Evolutionary conservation across 1,140 invertebrate genomes (phyloP), one percentile per base, ranked within the genome.

Genomic region (Bombus waltoni): DNA sequence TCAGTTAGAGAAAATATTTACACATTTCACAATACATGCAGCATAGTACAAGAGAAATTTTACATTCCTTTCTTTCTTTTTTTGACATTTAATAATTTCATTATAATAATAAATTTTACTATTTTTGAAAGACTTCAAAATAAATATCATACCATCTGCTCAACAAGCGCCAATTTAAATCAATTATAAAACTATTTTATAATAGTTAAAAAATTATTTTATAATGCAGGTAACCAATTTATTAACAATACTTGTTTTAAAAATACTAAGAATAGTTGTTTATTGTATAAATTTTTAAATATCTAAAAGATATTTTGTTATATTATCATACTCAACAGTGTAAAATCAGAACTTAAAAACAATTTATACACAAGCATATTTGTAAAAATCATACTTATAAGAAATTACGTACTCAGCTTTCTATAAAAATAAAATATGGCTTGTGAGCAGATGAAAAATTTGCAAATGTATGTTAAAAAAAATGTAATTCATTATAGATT

Each of bases 1-100:
- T 88, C 59, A 22, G 70, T 86, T 90, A 87, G 83, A 90, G 75
- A 90, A 88, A 90, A 88, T 90, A 90, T 90, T 88, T 90, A 90
- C 89, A 90, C 78, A 65, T 81, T 38, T 62, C 77, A 82, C 78
- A 87, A 80, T 65, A 77, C 66, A 79, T 85, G 86, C 80, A 85
- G 75, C 83, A 88, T 80, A 77, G 66, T 83, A 77, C 40, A 71
- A 80, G 72, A 89, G 71, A 76, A 82, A 89, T 82, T 83, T 85
- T 87, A 83, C 72, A 85, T 66, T 68, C 66, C 84, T 86, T 86
- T 79, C 80, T 57, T 83, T 62, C 32, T 15, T 66, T 83, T 32
- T 32, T 62, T 66, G 38, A 89, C 18, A 65, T 77, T 76, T 57
- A 28, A 65, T 44, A 42, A 79, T 79, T 71, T 15, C 38, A 82